phyloP scores from a whole-genome alignment of 2,797 vertebrate species.

The Myotis myotis region DNA sequence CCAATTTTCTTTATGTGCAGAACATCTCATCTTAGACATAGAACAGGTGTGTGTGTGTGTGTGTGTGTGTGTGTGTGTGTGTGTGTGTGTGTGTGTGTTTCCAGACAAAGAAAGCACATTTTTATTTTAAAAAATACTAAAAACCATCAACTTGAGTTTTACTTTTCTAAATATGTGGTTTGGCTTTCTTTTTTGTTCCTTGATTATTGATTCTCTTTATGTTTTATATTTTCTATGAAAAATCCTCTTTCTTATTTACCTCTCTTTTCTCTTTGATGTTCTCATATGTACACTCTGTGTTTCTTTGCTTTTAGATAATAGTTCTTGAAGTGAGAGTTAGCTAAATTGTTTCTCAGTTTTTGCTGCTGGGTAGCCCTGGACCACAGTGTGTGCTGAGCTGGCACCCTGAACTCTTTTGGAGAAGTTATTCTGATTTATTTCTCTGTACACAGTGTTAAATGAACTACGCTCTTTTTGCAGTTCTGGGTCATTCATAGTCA shows the following conservation, averaged over 20 bases:
- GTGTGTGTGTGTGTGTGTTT: neutral
- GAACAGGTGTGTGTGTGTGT: neutral
- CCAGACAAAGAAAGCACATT: neutral
- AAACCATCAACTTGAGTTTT: neutral
- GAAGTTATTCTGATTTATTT: neutral
- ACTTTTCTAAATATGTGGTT: neutral
- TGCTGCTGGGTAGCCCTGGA: neutral
- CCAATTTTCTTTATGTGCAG: neutral
- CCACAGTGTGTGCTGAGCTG: neutral
- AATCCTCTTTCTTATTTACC: neutral
- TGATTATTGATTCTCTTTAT: neutral
- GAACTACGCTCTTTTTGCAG: neutral
- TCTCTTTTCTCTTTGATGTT: neutral
- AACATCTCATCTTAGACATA: neutral
- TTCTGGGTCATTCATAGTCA: neutral
- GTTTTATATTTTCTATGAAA: neutral
- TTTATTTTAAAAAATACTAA: neutral
- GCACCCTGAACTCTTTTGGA: neutral
- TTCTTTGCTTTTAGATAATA: neutral
- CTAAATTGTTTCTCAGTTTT: neutral
- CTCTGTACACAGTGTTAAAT: constrained; percentile 8
- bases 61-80: neutral
- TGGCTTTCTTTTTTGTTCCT: neutral
- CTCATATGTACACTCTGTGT: neutral
- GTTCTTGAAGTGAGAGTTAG: neutral